A percentile compares a stretch with the other conserved stretches of the same genome.
phyloP scores from a whole-genome alignment of 1,140 invertebrate genomes.

The Drosophila subobscura region DNA sequence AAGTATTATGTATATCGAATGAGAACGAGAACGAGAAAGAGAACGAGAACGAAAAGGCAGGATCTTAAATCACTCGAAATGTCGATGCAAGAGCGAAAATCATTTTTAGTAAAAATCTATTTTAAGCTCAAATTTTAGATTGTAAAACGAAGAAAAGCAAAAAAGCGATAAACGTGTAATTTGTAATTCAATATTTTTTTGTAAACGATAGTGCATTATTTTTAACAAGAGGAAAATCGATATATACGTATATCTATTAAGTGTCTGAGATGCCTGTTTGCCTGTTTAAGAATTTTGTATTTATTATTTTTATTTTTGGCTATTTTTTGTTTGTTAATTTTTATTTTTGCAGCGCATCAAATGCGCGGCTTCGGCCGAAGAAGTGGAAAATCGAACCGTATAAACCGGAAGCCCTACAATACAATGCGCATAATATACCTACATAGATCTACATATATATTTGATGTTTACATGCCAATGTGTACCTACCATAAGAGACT shows the following conservation, averaged over 20 bases:
- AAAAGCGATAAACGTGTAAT: constrained; percentile 15
- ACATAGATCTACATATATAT: constrained; percentile 24
- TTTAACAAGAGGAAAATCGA: constrained; percentile 8
- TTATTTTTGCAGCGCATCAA: constrained; percentile 44
- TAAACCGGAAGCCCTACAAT: constrained; percentile 7
- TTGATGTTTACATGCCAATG: neutral
- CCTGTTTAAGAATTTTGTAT: constrained; percentile 5
- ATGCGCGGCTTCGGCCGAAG: constrained; percentile 38
- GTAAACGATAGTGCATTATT: constrained; percentile 39
- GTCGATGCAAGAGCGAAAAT: constrained; percentile 13
- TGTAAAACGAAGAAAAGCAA: constrained; percentile 33
- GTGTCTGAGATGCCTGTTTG: constrained; percentile 27
- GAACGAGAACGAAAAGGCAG: neutral
- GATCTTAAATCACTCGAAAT: neutral
- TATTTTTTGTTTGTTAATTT: constrained; percentile 21
- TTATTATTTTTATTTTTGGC: constrained; percentile 8
- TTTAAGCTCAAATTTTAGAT: constrained; percentile 59
- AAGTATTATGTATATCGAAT: constrained; percentile 61
- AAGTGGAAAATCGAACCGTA: constrained; percentile 39
- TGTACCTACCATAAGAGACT: constrained; percentile 3
- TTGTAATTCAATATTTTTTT: constrained; percentile 19
- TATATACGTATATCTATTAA: constrained; percentile 2
- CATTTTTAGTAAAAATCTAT: constrained; percentile 39
- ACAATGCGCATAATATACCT: too few relatives aligned
- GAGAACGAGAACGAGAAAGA: constrained; percentile 8